A percentile compares a stretch with the other conserved stretches of the same genome.
Conservation (phyloP, 2,113 vertebrate species). For the Tragulus kanchil region DNA sequence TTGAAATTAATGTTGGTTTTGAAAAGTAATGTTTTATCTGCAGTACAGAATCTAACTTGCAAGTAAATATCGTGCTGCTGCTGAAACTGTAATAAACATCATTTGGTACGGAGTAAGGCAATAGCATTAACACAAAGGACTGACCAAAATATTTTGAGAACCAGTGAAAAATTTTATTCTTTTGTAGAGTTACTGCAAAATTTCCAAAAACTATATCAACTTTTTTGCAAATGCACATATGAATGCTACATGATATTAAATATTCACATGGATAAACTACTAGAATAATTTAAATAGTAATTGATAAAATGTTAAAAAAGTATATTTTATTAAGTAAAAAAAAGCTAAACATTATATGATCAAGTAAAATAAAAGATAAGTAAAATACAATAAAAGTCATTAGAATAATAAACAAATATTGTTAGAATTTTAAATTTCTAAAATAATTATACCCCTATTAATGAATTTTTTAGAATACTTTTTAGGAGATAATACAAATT, state of each 20-base stretch:
- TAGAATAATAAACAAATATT: not conserved
- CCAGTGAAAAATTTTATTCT: not conserved
- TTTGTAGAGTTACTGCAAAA: not conserved
- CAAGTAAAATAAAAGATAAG: not conserved
- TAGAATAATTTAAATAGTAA: not conserved
- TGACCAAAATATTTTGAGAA: not conserved
- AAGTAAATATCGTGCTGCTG: not conserved
- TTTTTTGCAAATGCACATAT: not conserved
- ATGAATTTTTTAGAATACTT: not conserved
- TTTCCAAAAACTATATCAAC: not conserved
- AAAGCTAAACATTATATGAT: not conserved
- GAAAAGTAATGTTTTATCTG: not conserved
- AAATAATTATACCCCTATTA: not conserved
- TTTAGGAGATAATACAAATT: not conserved
- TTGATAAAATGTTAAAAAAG: not conserved
- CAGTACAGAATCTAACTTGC: not conserved
- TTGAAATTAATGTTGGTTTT: not conserved
- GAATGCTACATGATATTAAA: not conserved
- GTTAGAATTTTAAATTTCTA: not conserved
- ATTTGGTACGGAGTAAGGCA: not conserved
- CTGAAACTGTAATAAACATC: not conserved
- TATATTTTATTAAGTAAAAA: not conserved
- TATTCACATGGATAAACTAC: not conserved
- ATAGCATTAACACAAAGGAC: not conserved
- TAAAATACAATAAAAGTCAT: not conserved